Base-by-base conservation (phyloP, 2,113 vertebrate genomes). In the Nothocercus nigrocapillus region DNA sequence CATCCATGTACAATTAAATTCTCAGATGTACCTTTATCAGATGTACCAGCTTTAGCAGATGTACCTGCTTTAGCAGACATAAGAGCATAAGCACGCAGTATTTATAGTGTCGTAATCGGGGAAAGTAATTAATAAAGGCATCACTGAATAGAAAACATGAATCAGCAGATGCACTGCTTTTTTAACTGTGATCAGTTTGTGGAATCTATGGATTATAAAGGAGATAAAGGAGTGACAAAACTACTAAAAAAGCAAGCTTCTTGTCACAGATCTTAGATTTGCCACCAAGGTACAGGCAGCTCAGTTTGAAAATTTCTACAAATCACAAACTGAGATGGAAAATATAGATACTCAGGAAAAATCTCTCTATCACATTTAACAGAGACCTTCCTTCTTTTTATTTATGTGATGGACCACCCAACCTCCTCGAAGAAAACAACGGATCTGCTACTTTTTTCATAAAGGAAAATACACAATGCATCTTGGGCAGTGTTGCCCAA, bases 361-460 rank as follows among this genome's bases (percentile, higher is more conserved):
- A 72, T 5, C 36, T 85, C 90, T 32, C 17, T 4, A 38, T 68
- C 19, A 30, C 25, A 13, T 36, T 47, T 34, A 64, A n/a, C 15
- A 42, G 14, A 87, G 11, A 56, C 2, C 2, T 72, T 25, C 0
- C 13, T 20, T 19, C 22, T 21, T 36, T 36, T 53, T 68, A 75
- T 45, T 53, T 1, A 61, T 19, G 36, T 4, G 2, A 62, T 8
- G 21, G 9, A 7, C 32, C 24, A 51, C 4, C 0, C 22, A 34
- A 25, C 70, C 6, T 8, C 87, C 19, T 66, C 68, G 27, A 77
- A 73, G 21, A 51, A 79, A 72, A 90, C 7, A 19, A 53, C 21
- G 8, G 5, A 44, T 28, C 17, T 70, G 10, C 13, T 15, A 72
- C 45, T 17, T 80, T 91, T 38, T 42, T 66, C 11, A 77, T 44